Conservation (phyloP, 2,888 invertebrate genomes). For the Palloptera scutellata region DNA sequence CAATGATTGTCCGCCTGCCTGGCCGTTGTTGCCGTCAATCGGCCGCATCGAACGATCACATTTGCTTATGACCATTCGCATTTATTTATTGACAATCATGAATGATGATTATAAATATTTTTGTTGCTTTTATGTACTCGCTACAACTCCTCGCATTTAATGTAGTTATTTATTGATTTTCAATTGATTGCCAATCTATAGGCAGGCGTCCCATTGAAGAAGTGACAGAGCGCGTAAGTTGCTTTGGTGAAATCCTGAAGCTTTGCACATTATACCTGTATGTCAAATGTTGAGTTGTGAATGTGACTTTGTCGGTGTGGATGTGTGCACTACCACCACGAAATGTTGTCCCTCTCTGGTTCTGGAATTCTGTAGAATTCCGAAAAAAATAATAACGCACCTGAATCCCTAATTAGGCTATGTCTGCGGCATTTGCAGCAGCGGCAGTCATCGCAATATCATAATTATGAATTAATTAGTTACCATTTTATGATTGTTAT, state of each 20-base stretch:
- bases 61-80: neutral
- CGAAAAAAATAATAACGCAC: slow-evolving; percentile 42
- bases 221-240: neutral
- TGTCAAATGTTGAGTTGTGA: too few species aligned
- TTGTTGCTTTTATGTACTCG: neutral
- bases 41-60: too few species aligned
- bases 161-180: neutral
- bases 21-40: too few species aligned
- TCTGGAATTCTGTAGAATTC: slow-evolving; percentile 38
- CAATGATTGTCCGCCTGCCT: slow-evolving; percentile 7
- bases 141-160: neutral
- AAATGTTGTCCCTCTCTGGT: neutral
- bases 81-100: neutral
- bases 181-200: slow-evolving; percentile 22
- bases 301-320: neutral
- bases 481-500: slow-evolving; percentile 20
- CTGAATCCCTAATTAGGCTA: slow-evolving; percentile 47
- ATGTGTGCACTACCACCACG: neutral
- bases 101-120: neutral
- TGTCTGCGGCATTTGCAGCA: slow-evolving; percentile 36
- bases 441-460: neutral
- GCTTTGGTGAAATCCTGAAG: too few species aligned
- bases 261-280: too few species aligned
- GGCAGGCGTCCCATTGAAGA: neutral
- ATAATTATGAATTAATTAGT: slow-evolving; percentile 35